A percentile compares a stretch with the other conserved stretches of the same genome.
These are phyloP conservation scores for Acanthiza pusilla DNA, from an alignment of 2,797 vertebrate genomes.

Conservation along the genomic window DNA sequence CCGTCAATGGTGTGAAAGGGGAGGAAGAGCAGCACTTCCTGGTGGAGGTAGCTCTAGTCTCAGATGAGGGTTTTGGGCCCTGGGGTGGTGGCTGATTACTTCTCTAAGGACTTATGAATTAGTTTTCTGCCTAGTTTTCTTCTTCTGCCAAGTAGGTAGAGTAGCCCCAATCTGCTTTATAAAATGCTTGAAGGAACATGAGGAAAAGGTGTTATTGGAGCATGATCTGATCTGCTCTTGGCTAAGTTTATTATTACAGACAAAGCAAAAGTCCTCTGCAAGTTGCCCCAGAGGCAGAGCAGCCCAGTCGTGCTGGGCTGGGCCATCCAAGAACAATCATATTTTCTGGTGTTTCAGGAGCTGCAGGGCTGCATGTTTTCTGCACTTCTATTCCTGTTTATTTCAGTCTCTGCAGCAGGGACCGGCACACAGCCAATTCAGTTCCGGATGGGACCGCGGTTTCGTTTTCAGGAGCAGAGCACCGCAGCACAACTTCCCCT, in stretches of 20 bases:
- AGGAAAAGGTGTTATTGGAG: neutral
- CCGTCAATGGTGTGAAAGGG: neutral
- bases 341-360: neutral
- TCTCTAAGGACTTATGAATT: neutral
- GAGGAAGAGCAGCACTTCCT: neutral
- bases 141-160: neutral
- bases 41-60: neutral
- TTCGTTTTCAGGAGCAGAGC: neutral
- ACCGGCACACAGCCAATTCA: neutral
- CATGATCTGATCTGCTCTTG: neutral
- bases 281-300: accelerated
- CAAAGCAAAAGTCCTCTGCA: neutral
- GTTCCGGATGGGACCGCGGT: neutral
- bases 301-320: neutral
- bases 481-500: neutral
- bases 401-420: neutral
- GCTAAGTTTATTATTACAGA: accelerated
- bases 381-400: neutral
- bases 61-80: accelerated
- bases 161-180: neutral
- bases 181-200: neutral
- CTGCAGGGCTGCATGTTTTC: neutral
- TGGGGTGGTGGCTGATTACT: neutral
- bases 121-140: neutral
- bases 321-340: accelerated